These are phyloP conservation scores for Peribatodes rhomboidaria DNA, from an alignment of 2,888 invertebrate species.

Conservation along the genomic window DNA sequence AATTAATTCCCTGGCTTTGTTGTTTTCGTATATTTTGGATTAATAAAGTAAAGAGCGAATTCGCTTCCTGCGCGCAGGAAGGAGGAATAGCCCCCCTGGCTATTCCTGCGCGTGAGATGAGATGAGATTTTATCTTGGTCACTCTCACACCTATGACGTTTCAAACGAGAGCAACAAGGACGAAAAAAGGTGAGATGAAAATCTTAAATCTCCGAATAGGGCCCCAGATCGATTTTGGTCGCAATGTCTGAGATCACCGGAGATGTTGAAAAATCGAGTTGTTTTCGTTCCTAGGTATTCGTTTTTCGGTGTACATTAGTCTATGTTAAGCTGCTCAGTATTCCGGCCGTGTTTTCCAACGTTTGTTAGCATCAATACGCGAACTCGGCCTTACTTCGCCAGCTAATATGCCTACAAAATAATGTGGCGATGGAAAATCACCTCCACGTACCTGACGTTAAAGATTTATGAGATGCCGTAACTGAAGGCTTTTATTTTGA, in stretches of 20 bases:
- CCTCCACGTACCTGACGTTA: constrained; percentile 51
- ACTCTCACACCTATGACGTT: too few species aligned
- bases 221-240: constrained; percentile 10
- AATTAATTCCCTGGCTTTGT: constrained; percentile 63
- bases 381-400: constrained; percentile 57
- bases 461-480: constrained; percentile 57
- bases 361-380: constrained; percentile 63
- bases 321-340: constrained; percentile 41
- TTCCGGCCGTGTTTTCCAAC: constrained; percentile 56
- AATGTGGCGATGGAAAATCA: constrained; percentile 66
- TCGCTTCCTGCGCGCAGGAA: too few species aligned
- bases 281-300: constrained; percentile 5
- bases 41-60: too few species aligned
- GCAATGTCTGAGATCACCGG: not conserved
- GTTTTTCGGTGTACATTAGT: constrained; percentile 40
- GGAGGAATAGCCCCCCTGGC: too few species aligned
- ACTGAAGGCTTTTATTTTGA: constrained; percentile 55
- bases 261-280: constrained; percentile 14
- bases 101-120: too few species aligned
- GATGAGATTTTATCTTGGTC: too few species aligned
- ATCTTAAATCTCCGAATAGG: not conserved
- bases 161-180: too few species aligned
- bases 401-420: constrained; percentile 61
- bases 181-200: too few species aligned
- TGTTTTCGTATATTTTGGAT: constrained; percentile 2